Base-by-base conservation (phyloP, 2,113 vertebrate genomes). In the Embiotoca jacksoni region DNA sequence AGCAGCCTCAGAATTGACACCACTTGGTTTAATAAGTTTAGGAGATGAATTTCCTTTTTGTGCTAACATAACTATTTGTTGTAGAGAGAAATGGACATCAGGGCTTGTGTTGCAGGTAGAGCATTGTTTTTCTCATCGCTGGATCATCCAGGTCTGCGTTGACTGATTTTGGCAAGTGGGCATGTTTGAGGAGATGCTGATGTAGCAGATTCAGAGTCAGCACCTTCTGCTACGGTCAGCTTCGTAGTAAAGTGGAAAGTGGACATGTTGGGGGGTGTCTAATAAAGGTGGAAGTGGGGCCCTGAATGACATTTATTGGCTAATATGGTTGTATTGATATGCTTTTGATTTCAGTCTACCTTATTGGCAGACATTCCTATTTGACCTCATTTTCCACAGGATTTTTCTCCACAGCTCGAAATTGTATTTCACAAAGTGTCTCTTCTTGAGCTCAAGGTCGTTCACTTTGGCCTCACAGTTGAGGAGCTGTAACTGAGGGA, bases 81-180 rank as follows among this genome's bases (percentile, higher is more conserved):
- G 23, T 46, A 31, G 30, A 11, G 16, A 47, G 55, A 23, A 56
- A 46, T 35, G 8, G 14, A 30, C 7, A 41, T 41, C 7, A 2
- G 10, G 10, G 41, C 13, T 14, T 8, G 39, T 32, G 23, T 33
- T 10, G 1, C 5, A 16, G 15, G 9, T 13, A 23, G 23, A 23
- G 23, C 23, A 23, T 23, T 6, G 7, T 23, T 49, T 23, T 16
- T 47, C 37, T 31, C 11, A 31, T 33, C 57, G 10, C 39, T 11
- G 65, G 16, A 23, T 72, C 50, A n/a, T 46, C 16, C 32, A 10
- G 69, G 16, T 56, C 16, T 52, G 46, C 54, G 47, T 53, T 44
- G 31, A 46, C 39, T 9, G 9, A 57, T 31, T 60, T 53, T 44
- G 32, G 14, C 7, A 50, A 52, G 37, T 3, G 0, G 2, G 10